A percentile compares a stretch with the other conserved stretches of the same genome.
These are phyloP conservation scores for Archocentrus centrarchus DNA, from an alignment of 2,113 vertebrate species.

Conservation along the genomic window DNA sequence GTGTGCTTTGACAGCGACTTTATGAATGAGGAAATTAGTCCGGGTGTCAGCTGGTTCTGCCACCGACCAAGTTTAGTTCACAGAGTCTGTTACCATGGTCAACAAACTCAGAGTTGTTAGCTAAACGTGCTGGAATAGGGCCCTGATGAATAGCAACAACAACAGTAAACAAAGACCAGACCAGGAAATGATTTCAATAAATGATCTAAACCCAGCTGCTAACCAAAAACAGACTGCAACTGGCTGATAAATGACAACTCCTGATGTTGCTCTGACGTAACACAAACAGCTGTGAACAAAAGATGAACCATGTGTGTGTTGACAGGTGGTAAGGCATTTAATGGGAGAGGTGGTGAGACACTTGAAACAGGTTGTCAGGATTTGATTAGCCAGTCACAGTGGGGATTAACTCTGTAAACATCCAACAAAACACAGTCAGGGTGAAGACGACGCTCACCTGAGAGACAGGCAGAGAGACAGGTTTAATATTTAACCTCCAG, in stretches of 20 bases:
- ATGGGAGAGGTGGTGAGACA: background rate
- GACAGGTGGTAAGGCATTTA: background rate
- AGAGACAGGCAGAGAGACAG: conserved; percentile 32
- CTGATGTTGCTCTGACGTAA: too few species aligned
- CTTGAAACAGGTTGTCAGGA: conserved; percentile 61
- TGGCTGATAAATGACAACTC: too few species aligned
- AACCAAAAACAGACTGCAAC: too few species aligned
- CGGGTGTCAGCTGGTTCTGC: too few species aligned
- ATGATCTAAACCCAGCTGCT: too few species aligned
- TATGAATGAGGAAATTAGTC: too few species aligned
- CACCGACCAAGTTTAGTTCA: too few species aligned
- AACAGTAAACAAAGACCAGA: background rate
- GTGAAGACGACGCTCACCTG: conserved; percentile 93
- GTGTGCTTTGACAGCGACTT: too few species aligned
- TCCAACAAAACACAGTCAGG: conserved; percentile 89
- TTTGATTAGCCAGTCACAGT: conserved; percentile 95
- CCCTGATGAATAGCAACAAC: background rate
- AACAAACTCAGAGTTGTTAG: too few species aligned
- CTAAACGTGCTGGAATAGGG: too few species aligned
- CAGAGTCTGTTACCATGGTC: background rate
- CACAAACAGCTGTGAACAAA: too few species aligned
- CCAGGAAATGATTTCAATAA: background rate
- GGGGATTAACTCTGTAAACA: conserved; percentile 90
- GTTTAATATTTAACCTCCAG: background rate
- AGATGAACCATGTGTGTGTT: background rate